These are phyloP conservation scores for Machimus atricapillus DNA, from an alignment of 2,888 invertebrate genomes.

Conservation along the genomic window DNA sequence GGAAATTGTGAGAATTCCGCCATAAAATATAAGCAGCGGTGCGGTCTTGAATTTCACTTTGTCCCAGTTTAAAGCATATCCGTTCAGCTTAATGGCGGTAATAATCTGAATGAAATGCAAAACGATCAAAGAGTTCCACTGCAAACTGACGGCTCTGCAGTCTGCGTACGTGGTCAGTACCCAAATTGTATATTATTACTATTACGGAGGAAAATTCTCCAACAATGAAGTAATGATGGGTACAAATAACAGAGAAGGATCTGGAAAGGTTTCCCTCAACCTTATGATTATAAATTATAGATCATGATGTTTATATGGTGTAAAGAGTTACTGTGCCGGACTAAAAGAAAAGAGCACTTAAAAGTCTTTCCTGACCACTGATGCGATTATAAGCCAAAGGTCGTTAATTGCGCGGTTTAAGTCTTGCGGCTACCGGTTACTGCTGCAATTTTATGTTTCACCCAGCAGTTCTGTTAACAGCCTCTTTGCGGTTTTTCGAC, in stretches of 20 bases:
- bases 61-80: constrained; percentile 36
- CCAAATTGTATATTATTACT: constrained; percentile 40
- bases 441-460: constrained; percentile 14
- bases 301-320: constrained; percentile 25
- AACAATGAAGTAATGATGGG: constrained; percentile 37
- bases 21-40: neutral
- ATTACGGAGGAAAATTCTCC: constrained; percentile 5
- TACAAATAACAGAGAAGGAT: constrained; percentile 25
- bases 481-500: constrained; percentile 25
- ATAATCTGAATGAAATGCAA: constrained; percentile 18
- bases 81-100: constrained; percentile 33
- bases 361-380: constrained; percentile 25
- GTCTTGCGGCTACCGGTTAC: constrained; percentile 30
- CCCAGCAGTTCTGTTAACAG: constrained; percentile 23
- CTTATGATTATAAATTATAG: constrained; percentile 37
- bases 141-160: neutral
- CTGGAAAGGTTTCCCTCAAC: constrained; percentile 20
- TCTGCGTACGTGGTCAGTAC: constrained; percentile 28
- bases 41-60: constrained; percentile 1
- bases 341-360: constrained; percentile 7
- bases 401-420: constrained; percentile 41
- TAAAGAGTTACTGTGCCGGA: constrained; percentile 17
- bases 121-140: constrained; percentile 16
- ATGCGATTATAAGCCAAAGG: constrained; percentile 41
- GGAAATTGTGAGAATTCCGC: constrained; percentile 22